Conservation (phyloP, 2,888 invertebrate genomes). For the Morpho deidamia region DNA sequence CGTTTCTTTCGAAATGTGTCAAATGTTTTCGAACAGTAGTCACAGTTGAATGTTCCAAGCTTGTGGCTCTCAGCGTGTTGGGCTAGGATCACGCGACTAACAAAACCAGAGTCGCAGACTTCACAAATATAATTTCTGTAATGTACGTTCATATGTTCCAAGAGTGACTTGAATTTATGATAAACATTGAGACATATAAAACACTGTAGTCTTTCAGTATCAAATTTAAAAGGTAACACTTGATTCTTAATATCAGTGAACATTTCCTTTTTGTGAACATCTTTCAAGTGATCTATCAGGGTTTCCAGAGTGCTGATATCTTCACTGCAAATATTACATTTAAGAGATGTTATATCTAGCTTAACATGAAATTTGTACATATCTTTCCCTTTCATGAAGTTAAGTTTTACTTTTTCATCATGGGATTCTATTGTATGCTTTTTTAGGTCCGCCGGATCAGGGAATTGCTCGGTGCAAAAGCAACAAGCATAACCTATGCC, state of each 20-base stretch:
- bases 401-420: conserved; percentile 28
- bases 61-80: conserved; percentile 48
- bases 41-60: conserved; percentile 46
- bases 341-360: conserved; percentile 45
- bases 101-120: conserved; percentile 52
- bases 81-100: conserved; percentile 42
- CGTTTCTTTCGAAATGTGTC: conserved; percentile 61
- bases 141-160: conserved; percentile 60
- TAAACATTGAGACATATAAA: conserved; percentile 33
- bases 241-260: conserved; percentile 37
- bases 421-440: conserved; percentile 39
- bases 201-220: conserved; percentile 29
- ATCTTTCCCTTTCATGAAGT: conserved; percentile 33
- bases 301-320: conserved; percentile 30
- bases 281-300: conserved; percentile 30
- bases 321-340: conserved; percentile 31
- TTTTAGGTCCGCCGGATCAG: conserved; percentile 41
- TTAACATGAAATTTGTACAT: conserved; percentile 37
- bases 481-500: conserved; percentile 44
- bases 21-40: conserved; percentile 62
- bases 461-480: conserved; percentile 39
- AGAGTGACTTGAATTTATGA: conserved; percentile 38
- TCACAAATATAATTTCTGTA: conserved; percentile 54
- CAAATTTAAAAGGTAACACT: conserved; percentile 45
- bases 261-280: conserved; percentile 29